These are phyloP conservation scores for Archips crataeganus DNA, from an alignment of 2,888 invertebrate genomes.

Conservation along the genomic window DNA sequence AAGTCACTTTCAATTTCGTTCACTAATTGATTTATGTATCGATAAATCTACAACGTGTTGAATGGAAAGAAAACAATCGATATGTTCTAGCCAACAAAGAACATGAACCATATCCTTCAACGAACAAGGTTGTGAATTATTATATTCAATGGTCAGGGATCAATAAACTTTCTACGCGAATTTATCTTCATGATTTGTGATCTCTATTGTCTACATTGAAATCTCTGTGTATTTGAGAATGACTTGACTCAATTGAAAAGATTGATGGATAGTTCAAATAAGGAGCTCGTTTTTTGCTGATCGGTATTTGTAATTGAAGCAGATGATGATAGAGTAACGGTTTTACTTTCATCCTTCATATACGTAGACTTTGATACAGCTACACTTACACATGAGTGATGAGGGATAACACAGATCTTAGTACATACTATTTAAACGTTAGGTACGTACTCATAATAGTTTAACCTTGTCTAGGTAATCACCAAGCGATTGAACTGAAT, in stretches of 20 bases:
- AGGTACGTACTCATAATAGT: too few species aligned
- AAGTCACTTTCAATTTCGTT: constrained; percentile 72
- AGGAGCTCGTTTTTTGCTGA: constrained; percentile 24
- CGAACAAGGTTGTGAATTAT: constrained; percentile 30
- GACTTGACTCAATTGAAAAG: constrained; percentile 32
- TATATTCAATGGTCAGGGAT: constrained; percentile 44
- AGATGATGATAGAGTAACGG: neutral
- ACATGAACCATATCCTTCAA: constrained; percentile 22
- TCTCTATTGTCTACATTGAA: constrained; percentile 43
- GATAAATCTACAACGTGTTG: constrained; percentile 61
- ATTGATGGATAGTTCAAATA: constrained; percentile 35
- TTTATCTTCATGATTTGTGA: constrained; percentile 43
- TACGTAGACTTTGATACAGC: neutral
- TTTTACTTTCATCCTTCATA: constrained; percentile 22
- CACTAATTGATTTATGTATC: constrained; percentile 75
- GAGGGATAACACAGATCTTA: too few species aligned
- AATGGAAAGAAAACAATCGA: constrained; percentile 58
- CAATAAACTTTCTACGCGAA: constrained; percentile 60
- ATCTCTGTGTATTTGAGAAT: constrained; percentile 35
- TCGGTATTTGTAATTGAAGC: constrained; percentile 23
- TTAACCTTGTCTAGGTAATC: too few species aligned
- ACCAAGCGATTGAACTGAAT: too few species aligned
- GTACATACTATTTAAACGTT: too few species aligned
- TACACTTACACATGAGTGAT: too few species aligned
- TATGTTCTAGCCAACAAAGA: constrained; percentile 26